These are phyloP conservation scores for Passerina amoena DNA, from an alignment of 2,113 vertebrate genomes.

Conservation along the genomic window DNA sequence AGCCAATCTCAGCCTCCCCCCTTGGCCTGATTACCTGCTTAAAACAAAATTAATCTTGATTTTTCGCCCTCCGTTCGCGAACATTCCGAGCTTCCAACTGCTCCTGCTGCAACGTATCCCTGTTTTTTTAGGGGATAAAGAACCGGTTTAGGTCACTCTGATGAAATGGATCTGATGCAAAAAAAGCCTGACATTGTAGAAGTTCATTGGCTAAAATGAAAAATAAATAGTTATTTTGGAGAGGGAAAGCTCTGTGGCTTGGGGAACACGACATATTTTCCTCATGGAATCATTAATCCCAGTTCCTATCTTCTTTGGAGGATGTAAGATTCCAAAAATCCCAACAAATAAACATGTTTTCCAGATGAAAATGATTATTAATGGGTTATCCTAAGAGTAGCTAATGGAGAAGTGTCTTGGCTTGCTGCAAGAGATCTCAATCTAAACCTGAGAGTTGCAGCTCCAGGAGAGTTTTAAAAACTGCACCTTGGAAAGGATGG, in stretches of 20 bases:
- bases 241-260: not conserved
- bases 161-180: conserved; percentile 37
- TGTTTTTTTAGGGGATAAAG: conserved; percentile 9
- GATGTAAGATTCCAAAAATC: not conserved
- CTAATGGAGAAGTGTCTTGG: not conserved
- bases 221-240: conserved; percentile 65
- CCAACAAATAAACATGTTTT: conserved; percentile 57
- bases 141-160: not conserved
- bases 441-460: not conserved
- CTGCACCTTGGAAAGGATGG: not conserved
- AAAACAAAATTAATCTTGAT: conserved; percentile 20
- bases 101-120: not conserved
- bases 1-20: not conserved
- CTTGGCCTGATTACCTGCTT: not conserved
- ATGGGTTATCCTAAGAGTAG: conserved; percentile 15
- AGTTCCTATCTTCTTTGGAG: conserved; percentile 7
- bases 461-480: not conserved
- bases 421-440: conserved; percentile 3
- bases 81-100: not conserved
- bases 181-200: not conserved
- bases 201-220: conserved; percentile 42
- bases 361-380: conserved; percentile 50
- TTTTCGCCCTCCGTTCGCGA: not conserved
- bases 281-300: conserved; percentile 54
- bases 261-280: conserved; percentile 33